These are phyloP conservation scores for Aradus depressus DNA, from an alignment of 2,888 invertebrate species.

Conservation along the genomic window DNA sequence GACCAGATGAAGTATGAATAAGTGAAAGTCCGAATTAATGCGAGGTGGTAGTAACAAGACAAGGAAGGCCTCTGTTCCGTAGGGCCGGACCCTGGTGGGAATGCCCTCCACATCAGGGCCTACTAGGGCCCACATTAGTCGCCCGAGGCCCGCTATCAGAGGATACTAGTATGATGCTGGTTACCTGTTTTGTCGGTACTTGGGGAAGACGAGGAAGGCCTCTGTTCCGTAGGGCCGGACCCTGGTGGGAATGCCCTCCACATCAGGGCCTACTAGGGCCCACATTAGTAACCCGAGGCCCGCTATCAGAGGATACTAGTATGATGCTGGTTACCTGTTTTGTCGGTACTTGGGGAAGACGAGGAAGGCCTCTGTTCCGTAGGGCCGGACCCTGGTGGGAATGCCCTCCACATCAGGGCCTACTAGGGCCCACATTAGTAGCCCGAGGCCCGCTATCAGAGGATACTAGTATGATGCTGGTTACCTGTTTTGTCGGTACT, in stretches of 20 bases:
- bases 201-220: constrained; percentile 16
- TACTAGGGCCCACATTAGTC: constrained; percentile 11
- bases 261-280: constrained; percentile 12
- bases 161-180: too few species aligned
- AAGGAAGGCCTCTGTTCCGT: constrained; percentile 10
- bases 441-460: too few species aligned
- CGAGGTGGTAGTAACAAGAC: too few species aligned
- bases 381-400: constrained; percentile 9
- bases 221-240: constrained; percentile 7
- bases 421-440: constrained; percentile 12
- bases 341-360: constrained; percentile 15
- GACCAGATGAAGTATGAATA: too few species aligned
- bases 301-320: too few species aligned
- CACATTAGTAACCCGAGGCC: constrained; percentile 9
- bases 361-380: constrained; percentile 10
- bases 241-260: constrained; percentile 13
- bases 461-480: too few species aligned
- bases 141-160: constrained; percentile 6
- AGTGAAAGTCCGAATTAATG: too few species aligned
- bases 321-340: too few species aligned
- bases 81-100: constrained; percentile 9
- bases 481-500: constrained; percentile 14
- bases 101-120: constrained; percentile 14
- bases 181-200: constrained; percentile 14
- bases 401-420: constrained; percentile 14